phyloP scores from a whole-genome alignment of 2,797 vertebrate species.

The Ibycter americanus region DNA sequence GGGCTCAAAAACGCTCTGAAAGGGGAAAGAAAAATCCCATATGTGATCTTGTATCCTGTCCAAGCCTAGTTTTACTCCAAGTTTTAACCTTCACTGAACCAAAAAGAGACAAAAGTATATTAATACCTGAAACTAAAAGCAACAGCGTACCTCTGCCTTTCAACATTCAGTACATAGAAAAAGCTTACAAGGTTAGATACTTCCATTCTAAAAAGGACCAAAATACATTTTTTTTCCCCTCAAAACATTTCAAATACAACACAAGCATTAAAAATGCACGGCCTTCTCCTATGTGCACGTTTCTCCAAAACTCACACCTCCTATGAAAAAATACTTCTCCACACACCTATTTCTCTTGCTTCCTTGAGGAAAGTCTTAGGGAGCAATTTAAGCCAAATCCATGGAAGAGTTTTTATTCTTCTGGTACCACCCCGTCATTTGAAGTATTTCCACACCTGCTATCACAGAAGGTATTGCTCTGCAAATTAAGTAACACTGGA shows the following conservation, averaged over 20 bases:
- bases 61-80: constrained; percentile 14
- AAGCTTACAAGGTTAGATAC: background rate
- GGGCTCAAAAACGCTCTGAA: background rate
- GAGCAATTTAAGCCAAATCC: background rate
- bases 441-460: background rate
- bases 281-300: background rate
- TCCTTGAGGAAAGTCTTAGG: background rate
- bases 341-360: background rate
- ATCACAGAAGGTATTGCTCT: background rate
- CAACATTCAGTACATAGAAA: background rate
- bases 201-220: background rate
- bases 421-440: background rate
- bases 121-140: constrained; percentile 3
- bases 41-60: constrained; percentile 34
- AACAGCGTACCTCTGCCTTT: background rate
- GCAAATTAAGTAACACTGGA: background rate
- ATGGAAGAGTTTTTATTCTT: background rate
- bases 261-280: background rate
- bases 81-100: constrained; percentile 13
- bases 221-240: background rate
- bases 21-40: constrained; percentile 61
- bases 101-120: constrained; percentile 1
- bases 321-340: background rate
- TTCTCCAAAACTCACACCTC: background rate
- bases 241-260: background rate